Percentiles rank a stretch among this genome's conserved stretches.
Conservation (phyloP, 2,113 vertebrate genomes). For the Poeciliopsis turrubarensis region DNA sequence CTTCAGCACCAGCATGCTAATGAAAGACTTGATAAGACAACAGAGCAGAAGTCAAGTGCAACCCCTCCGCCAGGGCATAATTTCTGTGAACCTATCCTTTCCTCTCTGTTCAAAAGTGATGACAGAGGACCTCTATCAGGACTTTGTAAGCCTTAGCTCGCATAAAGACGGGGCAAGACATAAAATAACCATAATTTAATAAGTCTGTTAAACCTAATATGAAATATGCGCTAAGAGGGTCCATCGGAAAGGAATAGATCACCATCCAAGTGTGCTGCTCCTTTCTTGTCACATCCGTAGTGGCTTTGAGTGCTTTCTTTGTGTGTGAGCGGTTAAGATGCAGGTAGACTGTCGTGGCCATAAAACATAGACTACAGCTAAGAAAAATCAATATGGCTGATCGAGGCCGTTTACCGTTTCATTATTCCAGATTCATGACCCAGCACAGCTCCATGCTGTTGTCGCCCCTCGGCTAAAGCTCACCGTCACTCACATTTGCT, state of each 20-base stretch:
- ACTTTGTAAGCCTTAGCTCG: slow-evolving; percentile 29
- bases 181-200: slow-evolving; percentile 37
- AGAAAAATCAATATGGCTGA: slow-evolving; percentile 74
- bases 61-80: slow-evolving; percentile 48
- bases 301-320: slow-evolving; percentile 29
- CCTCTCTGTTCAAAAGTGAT: slow-evolving; percentile 50
- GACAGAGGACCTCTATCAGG: slow-evolving; percentile 37
- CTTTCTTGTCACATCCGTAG: slow-evolving; percentile 27
- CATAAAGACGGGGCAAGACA: slow-evolving; percentile 26
- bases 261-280: slow-evolving; percentile 17
- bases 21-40: slow-evolving; percentile 66
- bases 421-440: slow-evolving; percentile 78
- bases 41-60: slow-evolving; percentile 65
- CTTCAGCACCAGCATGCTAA: slow-evolving; percentile 64
- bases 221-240: slow-evolving; percentile 28
- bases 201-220: slow-evolving; percentile 18
- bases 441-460: slow-evolving; percentile 63
- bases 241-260: slow-evolving; percentile 13
- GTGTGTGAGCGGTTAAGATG: slow-evolving; percentile 24
- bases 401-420: slow-evolving; percentile 74
- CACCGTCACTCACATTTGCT: slow-evolving; percentile 79
- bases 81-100: slow-evolving; percentile 56
- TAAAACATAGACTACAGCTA: slow-evolving; percentile 59
- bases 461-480: slow-evolving; percentile 68
- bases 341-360: slow-evolving; percentile 54